Evolutionary conservation across 1,140 invertebrate species (phyloP).

Genomic region (Drosophila dunni): DNA sequence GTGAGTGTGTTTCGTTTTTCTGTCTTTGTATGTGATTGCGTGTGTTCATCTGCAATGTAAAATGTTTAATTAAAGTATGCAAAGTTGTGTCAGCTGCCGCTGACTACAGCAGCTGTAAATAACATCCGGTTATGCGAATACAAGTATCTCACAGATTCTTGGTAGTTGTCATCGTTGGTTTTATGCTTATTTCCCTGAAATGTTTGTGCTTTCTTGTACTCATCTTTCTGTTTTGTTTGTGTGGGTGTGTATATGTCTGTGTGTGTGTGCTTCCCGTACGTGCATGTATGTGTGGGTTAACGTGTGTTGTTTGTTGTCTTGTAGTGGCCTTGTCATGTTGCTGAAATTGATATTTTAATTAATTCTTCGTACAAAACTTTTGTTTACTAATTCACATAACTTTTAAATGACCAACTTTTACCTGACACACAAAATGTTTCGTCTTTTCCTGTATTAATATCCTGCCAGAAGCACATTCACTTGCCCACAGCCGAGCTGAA

Average conservation of each 20-base stretch:
- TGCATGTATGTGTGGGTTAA: conserved; percentile 11
- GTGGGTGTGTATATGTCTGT: background rate
- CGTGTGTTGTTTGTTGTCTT: conserved; percentile 30
- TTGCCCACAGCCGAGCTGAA: background rate
- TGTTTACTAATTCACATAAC: conserved; percentile 49
- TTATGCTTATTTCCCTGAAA: conserved; percentile 27
- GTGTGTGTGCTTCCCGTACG: conserved; percentile 8
- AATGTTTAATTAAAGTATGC: conserved; percentile 77
- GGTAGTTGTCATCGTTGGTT: conserved; percentile 31
- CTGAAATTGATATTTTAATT: conserved; percentile 77
- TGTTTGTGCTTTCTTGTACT: conserved; percentile 36
- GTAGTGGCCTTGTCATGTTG: conserved; percentile 52
- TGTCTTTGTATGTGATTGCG: background rate
- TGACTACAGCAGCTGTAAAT: conserved; percentile 59
- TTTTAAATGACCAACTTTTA: conserved; percentile 71
- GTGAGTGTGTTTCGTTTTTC: background rate
- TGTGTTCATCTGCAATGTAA: conserved; percentile 51
- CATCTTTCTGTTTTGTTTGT: conserved; percentile 18
- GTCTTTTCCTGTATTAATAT: conserved; percentile 61
- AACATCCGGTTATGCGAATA: conserved; percentile 57
- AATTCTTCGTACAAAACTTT: conserved; percentile 70
- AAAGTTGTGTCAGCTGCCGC: conserved; percentile 69
- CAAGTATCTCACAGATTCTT: conserved; percentile 32
- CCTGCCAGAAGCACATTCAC: conserved; percentile 38
- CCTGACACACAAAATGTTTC: conserved; percentile 36